Evolutionary conservation across 2,888 invertebrate species (phyloP).

Genomic region (Gymnosoma rotundatum): DNA sequence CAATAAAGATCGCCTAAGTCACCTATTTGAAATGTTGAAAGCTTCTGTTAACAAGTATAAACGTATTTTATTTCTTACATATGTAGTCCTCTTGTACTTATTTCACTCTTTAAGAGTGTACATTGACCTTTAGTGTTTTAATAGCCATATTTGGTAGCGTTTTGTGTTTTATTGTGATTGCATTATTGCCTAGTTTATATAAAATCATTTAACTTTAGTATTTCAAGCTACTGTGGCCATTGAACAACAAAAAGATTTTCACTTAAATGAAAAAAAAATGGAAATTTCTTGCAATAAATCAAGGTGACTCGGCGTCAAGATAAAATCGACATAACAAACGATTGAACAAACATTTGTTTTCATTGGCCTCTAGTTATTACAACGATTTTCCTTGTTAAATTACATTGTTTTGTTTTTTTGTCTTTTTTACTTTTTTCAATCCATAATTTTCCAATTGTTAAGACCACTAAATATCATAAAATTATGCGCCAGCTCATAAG

Average conservation of each 20-base stretch:
- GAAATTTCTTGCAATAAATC: constrained; percentile 80
- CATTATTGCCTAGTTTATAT: constrained; percentile 30
- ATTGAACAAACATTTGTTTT: constrained; percentile 73
- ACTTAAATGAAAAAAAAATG: constrained; percentile 78
- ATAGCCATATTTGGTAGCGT: constrained; percentile 8
- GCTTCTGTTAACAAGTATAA: constrained; percentile 8
- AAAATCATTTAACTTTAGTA: constrained; percentile 41
- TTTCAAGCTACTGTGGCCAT: constrained; percentile 57
- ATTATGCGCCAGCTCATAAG: constrained; percentile 45
- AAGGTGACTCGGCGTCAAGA: constrained; percentile 81
- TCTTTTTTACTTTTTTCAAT: background rate
- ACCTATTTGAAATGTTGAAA: constrained; percentile 23
- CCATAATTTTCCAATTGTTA: background rate
- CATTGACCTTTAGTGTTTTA: constrained; percentile 58
- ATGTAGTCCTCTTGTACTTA: constrained; percentile 28
- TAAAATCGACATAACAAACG: constrained; percentile 80
- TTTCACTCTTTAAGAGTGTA: constrained; percentile 34
- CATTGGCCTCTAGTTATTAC: constrained; percentile 31
- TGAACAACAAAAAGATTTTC: constrained; percentile 49
- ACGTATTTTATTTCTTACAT: background rate
- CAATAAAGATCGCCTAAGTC: constrained; percentile 56
- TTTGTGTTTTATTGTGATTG: background rate
- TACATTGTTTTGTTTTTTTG: background rate
- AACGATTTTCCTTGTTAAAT: constrained; percentile 46
- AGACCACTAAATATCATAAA: constrained; percentile 29